Evolutionary conservation across 2,113 vertebrate species (phyloP), one percentile per base, ranked within the genome.

Genomic region (Atlantisia rogersi): DNA sequence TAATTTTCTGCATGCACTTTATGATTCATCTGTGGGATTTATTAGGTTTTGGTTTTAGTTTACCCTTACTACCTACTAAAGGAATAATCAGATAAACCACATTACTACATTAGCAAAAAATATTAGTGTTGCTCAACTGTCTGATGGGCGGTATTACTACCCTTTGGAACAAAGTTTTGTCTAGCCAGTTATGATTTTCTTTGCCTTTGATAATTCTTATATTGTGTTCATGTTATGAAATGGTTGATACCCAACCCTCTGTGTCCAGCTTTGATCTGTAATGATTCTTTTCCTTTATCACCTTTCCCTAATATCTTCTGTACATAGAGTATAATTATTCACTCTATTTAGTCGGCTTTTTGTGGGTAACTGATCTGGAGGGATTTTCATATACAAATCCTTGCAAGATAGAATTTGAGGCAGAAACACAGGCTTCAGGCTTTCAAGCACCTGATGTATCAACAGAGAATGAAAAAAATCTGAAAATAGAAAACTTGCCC

Each of bases 221-320:
- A 75, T 84, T 94, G 24, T 55, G 29, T 87, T 96, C 62, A 69
- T 84, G 96, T 95, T 82, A 67, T 73, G 28, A 89, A 84, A 79
- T 32, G 12, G 22, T 81, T 96, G 46, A 53, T 86, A 75, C n/a
- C 5, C 24, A 87, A 1, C 15, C 12, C 24, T 86, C 52, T 60
- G 5, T 48, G 39, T 76, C 26, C 62, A 55, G n/a, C 11, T 89
- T 84, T 83, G 39, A 20, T 64, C 69, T 42, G 77, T 86, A 86
- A 50, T 63, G 25, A n/a, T 79, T 80, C 50, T 31, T 8, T 32
- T 89, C 46, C 35, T 92, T 65, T 81, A 73, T 74, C 7, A 50
- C 71, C 58, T 84, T 91, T 70, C 60, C 10, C 17, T 63, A 58
- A 28, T 84, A 90, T 39, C 29, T 94, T 62, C 65, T 12, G 17